These are phyloP conservation scores for Loriculus beryllinus DNA, from an alignment of 2,797 vertebrate species.

Conservation along the genomic window DNA sequence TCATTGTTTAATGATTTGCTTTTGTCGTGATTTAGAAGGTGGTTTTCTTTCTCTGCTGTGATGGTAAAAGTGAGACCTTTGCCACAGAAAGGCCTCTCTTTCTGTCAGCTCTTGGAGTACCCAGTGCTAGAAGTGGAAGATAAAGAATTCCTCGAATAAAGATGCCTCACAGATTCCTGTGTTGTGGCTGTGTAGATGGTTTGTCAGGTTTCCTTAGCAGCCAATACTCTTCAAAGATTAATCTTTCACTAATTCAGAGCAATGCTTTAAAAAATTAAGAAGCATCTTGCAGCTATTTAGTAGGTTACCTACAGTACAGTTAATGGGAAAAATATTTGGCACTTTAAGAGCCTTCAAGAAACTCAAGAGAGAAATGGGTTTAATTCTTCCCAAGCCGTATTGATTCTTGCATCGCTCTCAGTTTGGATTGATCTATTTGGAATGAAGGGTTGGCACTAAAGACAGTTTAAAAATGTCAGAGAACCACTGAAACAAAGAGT, in stretches of 20 bases:
- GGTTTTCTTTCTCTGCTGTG: not conserved
- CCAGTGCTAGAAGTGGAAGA: not conserved
- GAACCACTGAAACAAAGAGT: not conserved
- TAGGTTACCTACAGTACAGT: not conserved
- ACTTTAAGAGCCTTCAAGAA: constrained; percentile 18
- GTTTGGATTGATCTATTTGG: constrained; percentile 57
- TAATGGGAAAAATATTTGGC: constrained; percentile 16
- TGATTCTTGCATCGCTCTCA: constrained; percentile 15
- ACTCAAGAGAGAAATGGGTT: constrained; percentile 17
- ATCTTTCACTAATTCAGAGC: not conserved
- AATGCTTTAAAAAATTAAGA: not conserved
- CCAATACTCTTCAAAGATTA: not conserved
- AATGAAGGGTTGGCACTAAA: constrained; percentile 31
- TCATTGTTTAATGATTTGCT: not conserved
- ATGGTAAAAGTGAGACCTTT: not conserved
- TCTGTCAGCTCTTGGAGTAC: not conserved
- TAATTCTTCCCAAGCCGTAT: constrained; percentile 30
- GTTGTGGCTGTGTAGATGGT: not conserved
- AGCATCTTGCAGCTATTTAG: not conserved
- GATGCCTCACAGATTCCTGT: not conserved
- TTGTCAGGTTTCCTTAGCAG: not conserved
- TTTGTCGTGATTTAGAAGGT: not conserved
- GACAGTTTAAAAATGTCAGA: constrained; percentile 58
- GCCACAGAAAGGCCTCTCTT: not conserved
- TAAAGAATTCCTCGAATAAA: not conserved